phyloP scores from a whole-genome alignment of 2,113 vertebrate genomes.

The Propithecus coquereli region DNA sequence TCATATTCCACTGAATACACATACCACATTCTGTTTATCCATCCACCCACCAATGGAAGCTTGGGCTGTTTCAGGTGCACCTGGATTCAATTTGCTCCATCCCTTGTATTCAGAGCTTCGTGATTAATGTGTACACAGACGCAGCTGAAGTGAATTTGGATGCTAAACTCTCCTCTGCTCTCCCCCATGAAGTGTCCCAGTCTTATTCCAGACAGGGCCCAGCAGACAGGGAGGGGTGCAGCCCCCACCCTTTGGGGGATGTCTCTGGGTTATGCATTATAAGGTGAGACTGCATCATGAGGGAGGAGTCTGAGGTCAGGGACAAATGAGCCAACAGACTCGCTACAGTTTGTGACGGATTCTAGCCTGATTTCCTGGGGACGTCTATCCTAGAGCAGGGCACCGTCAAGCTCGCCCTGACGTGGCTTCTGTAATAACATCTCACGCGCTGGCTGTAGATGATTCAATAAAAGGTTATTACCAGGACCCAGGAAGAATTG shows the following conservation, averaged over 20 bases:
- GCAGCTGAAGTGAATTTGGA: not conserved
- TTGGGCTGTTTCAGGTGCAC: not conserved
- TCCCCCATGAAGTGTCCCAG: fast-evolving
- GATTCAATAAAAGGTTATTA: not conserved
- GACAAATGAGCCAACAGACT: not conserved
- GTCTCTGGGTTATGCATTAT: not conserved
- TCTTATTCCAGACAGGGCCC: not conserved
- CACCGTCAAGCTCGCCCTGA: not conserved
- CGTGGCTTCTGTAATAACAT: not conserved
- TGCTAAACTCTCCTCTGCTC: not conserved
- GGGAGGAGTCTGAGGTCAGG: not conserved
- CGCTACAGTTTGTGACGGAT: not conserved
- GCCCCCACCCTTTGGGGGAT: not conserved
- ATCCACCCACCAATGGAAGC: not conserved
- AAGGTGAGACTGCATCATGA: not conserved
- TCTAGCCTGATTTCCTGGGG: not conserved
- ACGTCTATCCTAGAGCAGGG: not conserved
- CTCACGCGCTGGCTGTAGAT: not conserved
- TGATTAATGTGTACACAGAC: not conserved
- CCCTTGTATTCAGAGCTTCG: not conserved
- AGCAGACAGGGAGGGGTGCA: not conserved
- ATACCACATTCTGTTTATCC: not conserved
- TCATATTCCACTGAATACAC: not conserved
- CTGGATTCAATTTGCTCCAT: not conserved
- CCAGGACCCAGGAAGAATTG: not conserved